A percentile compares a stretch with the other conserved stretches of the same genome.
phyloP scores from a whole-genome alignment of 2,113 vertebrate genomes.

The Phrynocephalus versicolor region DNA sequence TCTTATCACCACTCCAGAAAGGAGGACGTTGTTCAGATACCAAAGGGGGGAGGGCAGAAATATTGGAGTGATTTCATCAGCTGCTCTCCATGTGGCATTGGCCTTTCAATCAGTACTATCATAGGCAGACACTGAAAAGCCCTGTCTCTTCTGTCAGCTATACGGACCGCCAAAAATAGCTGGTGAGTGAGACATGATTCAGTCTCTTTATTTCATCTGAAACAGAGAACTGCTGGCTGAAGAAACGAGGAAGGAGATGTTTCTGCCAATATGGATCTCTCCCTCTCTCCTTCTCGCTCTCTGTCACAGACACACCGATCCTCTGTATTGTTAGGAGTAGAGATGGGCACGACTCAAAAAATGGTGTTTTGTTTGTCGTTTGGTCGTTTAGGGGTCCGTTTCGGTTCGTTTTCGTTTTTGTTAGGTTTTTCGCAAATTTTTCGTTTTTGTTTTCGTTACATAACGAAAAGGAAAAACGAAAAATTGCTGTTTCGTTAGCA shows the following conservation, averaged over 20 bases:
- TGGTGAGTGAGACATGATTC: neutral
- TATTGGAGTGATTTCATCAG: rapidly evolving
- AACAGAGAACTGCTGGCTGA: neutral
- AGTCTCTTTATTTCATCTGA: neutral
- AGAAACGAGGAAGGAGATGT: rapidly evolving
- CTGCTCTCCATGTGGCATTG: rapidly evolving
- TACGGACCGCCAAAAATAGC: constrained; percentile 11
- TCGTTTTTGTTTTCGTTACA: no score
- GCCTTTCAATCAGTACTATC: neutral
- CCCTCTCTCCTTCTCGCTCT: no score
- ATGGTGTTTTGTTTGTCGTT: no score
- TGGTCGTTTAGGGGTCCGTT: no score
- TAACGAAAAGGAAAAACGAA: no score
- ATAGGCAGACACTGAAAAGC: neutral
- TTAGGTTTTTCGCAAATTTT: no score
- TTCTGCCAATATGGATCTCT: neutral
- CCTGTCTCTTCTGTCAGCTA: neutral
- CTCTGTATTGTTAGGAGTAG: no score
- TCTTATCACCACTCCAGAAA: neutral
- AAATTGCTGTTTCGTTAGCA: no score
- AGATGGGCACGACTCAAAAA: no score
- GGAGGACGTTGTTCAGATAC: constrained; percentile 36
- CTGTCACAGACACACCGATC: no score
- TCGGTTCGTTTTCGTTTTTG: no score
- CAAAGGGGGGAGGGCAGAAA: constrained; percentile 14